phyloP scores from a whole-genome alignment of 2,797 vertebrate species.

The Helostoma temminkii region DNA sequence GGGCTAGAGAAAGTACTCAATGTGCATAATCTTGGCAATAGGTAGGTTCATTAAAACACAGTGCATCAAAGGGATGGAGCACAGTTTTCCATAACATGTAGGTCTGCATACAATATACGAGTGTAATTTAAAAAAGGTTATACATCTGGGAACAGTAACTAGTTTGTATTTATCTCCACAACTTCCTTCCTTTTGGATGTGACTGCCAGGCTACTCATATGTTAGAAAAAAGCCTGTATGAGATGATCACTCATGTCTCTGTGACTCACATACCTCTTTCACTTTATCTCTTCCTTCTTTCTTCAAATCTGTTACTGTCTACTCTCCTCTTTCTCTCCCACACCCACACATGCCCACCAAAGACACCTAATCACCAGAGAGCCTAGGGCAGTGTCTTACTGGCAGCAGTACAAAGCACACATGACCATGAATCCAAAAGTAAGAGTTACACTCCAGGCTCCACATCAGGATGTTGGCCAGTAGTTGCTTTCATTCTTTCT shows the following conservation, averaged over 20 bases:
- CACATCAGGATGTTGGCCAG: conserved; percentile 61
- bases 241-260: conserved; percentile 37
- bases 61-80: neutral
- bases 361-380: conserved; percentile 56
- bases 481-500: conserved; percentile 27
- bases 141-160: conserved; percentile 44
- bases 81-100: neutral
- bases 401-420: conserved; percentile 79
- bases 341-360: conserved; percentile 38
- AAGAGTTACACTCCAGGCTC: conserved; percentile 62
- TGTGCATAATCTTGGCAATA: too few relatives aligned
- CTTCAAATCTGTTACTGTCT: conserved; percentile 31
- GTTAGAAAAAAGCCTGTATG: conserved; percentile 28
- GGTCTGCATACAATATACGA: conserved; percentile 22
- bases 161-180: conserved; percentile 31
- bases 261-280: conserved; percentile 30
- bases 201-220: conserved; percentile 50
- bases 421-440: conserved; percentile 76
- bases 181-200: conserved; percentile 33
- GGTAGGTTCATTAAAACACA: neutral
- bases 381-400: conserved; percentile 68
- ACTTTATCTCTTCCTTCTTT: conserved; percentile 17
- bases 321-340: conserved; percentile 16
- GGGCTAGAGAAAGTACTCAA: too few relatives aligned
- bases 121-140: conserved; percentile 12